A percentile compares a stretch with the other conserved stretches of the same genome.
Evolutionary conservation across 2,113 vertebrate species (phyloP).

Genomic region (Chiloscyllium plagiosum): DNA sequence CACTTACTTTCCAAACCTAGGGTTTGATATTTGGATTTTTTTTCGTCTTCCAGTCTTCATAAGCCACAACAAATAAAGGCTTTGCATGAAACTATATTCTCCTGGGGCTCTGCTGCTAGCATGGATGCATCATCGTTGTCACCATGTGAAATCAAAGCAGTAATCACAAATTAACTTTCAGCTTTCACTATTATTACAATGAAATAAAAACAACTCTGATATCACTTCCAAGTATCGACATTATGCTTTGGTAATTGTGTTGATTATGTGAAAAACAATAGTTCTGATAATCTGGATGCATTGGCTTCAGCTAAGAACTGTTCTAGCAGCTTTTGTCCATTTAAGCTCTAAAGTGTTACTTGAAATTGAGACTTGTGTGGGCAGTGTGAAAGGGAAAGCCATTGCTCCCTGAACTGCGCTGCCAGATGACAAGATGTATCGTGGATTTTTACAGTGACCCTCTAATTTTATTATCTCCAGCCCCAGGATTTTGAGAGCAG

Average conservation of each 20-base stretch:
- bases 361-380: neutral
- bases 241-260: neutral
- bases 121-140: neutral
- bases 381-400: neutral
- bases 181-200: neutral
- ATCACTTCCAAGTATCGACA: neutral
- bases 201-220: neutral
- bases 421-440: neutral
- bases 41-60: neutral
- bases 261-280: neutral
- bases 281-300: neutral
- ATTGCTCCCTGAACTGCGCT: neutral
- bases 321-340: neutral
- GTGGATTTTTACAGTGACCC: neutral
- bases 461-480: neutral
- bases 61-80: conserved; percentile 28
- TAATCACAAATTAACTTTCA: neutral
- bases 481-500: neutral
- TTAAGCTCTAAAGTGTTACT: neutral
- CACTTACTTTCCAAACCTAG: neutral
- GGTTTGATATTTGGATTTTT: neutral
- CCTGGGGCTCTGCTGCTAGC: neutral
- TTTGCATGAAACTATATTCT: conserved; percentile 8
- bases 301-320: neutral
- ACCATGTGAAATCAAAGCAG: neutral